A percentile compares a stretch with the other conserved stretches of the same genome.
Conservation (phyloP, 2,797 vertebrate genomes). For the Okamejei kenojei region DNA sequence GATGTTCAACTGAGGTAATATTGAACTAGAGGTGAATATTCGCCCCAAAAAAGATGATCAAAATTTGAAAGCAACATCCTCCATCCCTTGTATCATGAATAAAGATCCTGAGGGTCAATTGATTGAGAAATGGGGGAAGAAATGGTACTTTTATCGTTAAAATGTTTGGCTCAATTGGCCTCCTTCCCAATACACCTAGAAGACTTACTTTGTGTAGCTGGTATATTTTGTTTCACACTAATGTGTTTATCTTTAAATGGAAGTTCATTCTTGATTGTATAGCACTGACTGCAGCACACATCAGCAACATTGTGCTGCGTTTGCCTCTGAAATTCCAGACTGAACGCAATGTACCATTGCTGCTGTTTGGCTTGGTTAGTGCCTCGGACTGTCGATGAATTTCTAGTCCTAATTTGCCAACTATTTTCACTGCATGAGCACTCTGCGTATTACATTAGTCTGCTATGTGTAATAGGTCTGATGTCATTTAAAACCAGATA, state of each 20-base stretch:
- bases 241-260: not conserved
- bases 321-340: no score
- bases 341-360: no score
- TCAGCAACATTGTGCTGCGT: no score
- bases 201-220: constrained; percentile 4
- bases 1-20: not conserved
- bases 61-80: constrained; percentile 14
- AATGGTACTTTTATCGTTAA: not conserved
- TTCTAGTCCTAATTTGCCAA: not conserved
- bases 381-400: no score
- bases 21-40: constrained; percentile 23
- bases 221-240: constrained; percentile 32
- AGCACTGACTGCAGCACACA: no score
- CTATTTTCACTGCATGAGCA: constrained; percentile 27
- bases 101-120: not conserved
- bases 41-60: not conserved
- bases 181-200: constrained; percentile 1
- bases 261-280: no score
- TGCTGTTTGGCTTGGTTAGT: no score
- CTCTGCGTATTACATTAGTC: constrained; percentile 34
- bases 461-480: not conserved
- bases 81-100: constrained; percentile 1
- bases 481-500: not conserved
- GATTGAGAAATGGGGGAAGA: not conserved
- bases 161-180: constrained; percentile 11